Conservation (phyloP, 1,140 invertebrate genomes). For the Drosophila repletoides region DNA sequence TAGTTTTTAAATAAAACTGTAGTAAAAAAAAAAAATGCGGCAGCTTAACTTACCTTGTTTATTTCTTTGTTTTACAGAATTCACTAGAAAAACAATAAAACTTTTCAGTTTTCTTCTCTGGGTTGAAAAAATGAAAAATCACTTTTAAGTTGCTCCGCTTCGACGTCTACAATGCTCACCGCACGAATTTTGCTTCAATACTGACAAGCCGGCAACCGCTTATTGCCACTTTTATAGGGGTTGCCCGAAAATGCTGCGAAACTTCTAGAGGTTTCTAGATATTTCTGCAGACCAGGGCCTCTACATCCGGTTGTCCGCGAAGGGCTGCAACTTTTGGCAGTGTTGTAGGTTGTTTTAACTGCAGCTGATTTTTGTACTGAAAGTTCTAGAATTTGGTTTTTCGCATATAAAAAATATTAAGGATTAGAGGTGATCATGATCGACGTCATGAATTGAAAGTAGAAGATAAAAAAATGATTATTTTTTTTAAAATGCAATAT, state of each 20-base stretch:
- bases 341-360: neutral
- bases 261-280: conserved; percentile 55
- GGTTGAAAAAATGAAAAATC: conserved; percentile 54
- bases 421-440: neutral
- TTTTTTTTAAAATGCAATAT: neutral
- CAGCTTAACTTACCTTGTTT: conserved; percentile 33
- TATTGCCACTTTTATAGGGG: conserved; percentile 51
- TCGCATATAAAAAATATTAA: neutral
- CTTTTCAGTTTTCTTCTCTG: conserved; percentile 54
- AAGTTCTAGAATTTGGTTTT: conserved; percentile 15
- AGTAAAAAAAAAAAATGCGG: neutral
- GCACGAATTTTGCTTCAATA: conserved; percentile 60
- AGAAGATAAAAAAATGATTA: neutral
- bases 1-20: no score
- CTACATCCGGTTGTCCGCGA: conserved; percentile 37
- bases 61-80: conserved; percentile 54
- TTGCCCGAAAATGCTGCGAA: conserved; percentile 43
- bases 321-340: conserved; percentile 27
- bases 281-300: conserved; percentile 44
- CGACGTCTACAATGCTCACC: conserved; percentile 42
- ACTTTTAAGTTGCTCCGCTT: conserved; percentile 41
- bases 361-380: neutral
- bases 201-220: conserved; percentile 41
- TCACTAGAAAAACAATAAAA: conserved; percentile 43
- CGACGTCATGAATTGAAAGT: neutral